Conservation (phyloP, 1,140 invertebrate species). For the Cydia fagiglandana region DNA sequence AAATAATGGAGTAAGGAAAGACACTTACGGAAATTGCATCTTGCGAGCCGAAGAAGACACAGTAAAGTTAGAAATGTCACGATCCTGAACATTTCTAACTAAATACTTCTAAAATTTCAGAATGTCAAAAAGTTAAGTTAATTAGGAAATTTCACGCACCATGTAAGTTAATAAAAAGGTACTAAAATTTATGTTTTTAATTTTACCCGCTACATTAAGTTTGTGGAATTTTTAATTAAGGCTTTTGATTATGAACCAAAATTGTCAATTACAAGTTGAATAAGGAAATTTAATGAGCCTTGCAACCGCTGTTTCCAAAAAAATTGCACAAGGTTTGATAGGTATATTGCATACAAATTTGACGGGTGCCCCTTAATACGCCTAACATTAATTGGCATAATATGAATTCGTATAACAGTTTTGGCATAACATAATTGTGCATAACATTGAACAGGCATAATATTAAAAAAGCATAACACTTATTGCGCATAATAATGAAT, state of each 20-base stretch:
- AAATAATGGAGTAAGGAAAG: background rate
- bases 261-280: constrained; percentile 5
- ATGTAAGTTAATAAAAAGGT: constrained; percentile 42
- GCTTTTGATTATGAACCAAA: background rate
- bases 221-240: constrained; percentile 33
- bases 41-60: constrained; percentile 43
- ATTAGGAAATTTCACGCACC: constrained; percentile 45
- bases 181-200: constrained; percentile 37
- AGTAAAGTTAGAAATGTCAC: constrained; percentile 53
- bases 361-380: too few species aligned
- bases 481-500: too few species aligned
- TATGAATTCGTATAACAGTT: too few species aligned
- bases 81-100: constrained; percentile 48
- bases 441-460: too few species aligned
- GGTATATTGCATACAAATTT: too few species aligned
- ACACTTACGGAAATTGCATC: constrained; percentile 47
- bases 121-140: constrained; percentile 41
- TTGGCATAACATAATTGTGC: too few species aligned
- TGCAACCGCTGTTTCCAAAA: background rate
- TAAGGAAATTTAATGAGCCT: background rate
- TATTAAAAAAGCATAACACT: too few species aligned
- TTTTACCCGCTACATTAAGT: constrained; percentile 22
- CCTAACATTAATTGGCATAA: too few species aligned
- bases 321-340: too few species aligned
- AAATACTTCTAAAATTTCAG: constrained; percentile 12